Base-by-base conservation (phyloP, 2,113 vertebrate species). In the Zingel zingel region DNA sequence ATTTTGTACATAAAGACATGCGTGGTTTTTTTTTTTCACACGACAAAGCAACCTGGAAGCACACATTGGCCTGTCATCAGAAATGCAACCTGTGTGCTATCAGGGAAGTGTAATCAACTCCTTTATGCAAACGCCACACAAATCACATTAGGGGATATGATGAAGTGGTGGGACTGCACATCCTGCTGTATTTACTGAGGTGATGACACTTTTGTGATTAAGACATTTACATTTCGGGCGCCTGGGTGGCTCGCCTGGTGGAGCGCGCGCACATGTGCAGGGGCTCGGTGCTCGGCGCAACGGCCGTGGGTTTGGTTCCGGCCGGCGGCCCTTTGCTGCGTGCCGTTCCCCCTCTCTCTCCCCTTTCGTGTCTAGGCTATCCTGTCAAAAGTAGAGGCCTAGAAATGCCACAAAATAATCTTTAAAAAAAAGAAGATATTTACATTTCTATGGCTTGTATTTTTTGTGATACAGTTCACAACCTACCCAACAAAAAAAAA, bases 61-160 rank as follows among this genome's bases (percentile, higher is more conserved):
- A n/a, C 47, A 45, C 43, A 58, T 64, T 51, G 21, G 47, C 3
- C 43, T 65, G 83, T 69, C 45, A 39, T 70, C 30, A n/a, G 13
- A 57, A 62, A 23, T 11, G 25, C 56, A 64, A 58, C 54, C 25
- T 23, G 47, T 39, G 48, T n/a, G n/a, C 74, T 65, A 75, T 64
- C 33, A 76, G 33, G 23, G 3, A 50, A 47, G 74, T 69, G 43
- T 36, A 36, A 47, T 70, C 50, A n/a, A 25, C 30, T 74, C 33
- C 43, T 71, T 66, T 27, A 69, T 74, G 25, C 10, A 33, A 39
- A 19, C 36, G 72, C 51, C 30, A 23, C 56, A 74, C 43, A n/a
- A 64, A 77, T 62, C 56, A 81, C 45, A 56, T 3, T n/a, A 65
- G 51, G 23, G 53, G 30, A 16, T 39, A 33, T 16, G 51, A 70